Base-by-base conservation (phyloP, 1,140 invertebrate species). In the Euschistus heros region DNA sequence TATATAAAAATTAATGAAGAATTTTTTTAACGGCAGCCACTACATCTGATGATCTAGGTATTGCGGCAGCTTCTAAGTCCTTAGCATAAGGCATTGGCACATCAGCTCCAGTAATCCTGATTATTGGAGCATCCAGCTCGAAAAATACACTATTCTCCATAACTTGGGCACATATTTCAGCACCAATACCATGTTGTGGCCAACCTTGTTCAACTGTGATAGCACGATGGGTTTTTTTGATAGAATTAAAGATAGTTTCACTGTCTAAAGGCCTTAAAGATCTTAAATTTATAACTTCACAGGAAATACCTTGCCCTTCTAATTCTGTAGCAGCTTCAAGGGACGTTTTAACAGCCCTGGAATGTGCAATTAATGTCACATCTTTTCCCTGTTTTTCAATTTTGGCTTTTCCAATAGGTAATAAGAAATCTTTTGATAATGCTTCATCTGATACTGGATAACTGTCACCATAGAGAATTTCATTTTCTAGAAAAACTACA, bases 71-170 rank as follows among this genome's bases (percentile, higher is more conserved):
- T 82, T 99, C 97, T 22, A 99, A 78, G 22, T 80, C 78, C 75
- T 89, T 90, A 0, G 94, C 81, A 76, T 99, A 99, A 10, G 97
- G 95, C 93, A 98, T 98, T 27, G 97, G 97, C 42, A 91, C 82
- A 80, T 99, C 97, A 0, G 89, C 95, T 64, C 96, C 89, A 0
- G 92, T 91, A n/a, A 98, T 85, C 68, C 96, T 83, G 72, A 92
- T 81, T 15, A 92, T 85, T 15, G 97, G 97, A 46, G 97, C 90
- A 77, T 99, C 97, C 63, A 99, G 78, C 75, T 97, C 92, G 77
- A 93, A 97, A 79, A 99, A 99, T 2, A 87, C 85, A 70, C 92
- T 84, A 75, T 93, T 91, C 80, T 99, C 97, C 81, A 94, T 91
- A 67, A 99, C 86, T 73, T 86, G 83, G 1, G 96, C 94, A 72